Evolutionary conservation across 2,888 invertebrate genomes (phyloP), one percentile per base, ranked within the genome.

Genomic region (Acanthosoma haemorrhoidale): DNA sequence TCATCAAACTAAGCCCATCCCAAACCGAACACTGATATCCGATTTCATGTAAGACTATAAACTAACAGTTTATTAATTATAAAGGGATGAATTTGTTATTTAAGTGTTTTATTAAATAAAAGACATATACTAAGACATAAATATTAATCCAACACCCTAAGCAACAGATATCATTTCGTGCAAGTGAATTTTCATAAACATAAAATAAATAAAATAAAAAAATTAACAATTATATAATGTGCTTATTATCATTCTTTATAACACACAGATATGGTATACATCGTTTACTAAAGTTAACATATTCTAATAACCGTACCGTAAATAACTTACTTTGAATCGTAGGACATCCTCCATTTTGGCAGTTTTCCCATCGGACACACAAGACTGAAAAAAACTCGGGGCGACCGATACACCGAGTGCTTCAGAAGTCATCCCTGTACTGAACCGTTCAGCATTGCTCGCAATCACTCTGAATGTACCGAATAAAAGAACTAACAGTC

Each of bases 381-480:
- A 96, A 76, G 93, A 92, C 82, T 95, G 95, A 83, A 96, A 96
- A 82, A 96, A 94, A 76, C 94, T 95, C 21, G 96, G 96, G 68
- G 96, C 96, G 61, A 96, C 96, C 41, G 94, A 94, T 77, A 96
- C 95, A 74, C 95, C 95, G 75, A 96, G 84, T 43, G 96, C 95
- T 82, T 96, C 95, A 76, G 94, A 92, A 76, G 92, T 92, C 96
- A 96, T 96, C 76, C 94, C 93, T 68, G 94, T 94, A 77, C 89
- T 88, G 77, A 92, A 92, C 80, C 90, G 87, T 76, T 92, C 92
- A 77, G 94, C 92, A 80, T 93, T 93, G 76, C 92, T 92, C 21
- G 95, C 93, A 80, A 96, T 94, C 76, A 94, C 93, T 77, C 94
- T 88, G 83, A 96, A 98, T 78, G 97, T 98, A 76, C 98, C 98